Base-by-base conservation (phyloP, 2,888 invertebrate genomes). In the Dryobotodes eremita region DNA sequence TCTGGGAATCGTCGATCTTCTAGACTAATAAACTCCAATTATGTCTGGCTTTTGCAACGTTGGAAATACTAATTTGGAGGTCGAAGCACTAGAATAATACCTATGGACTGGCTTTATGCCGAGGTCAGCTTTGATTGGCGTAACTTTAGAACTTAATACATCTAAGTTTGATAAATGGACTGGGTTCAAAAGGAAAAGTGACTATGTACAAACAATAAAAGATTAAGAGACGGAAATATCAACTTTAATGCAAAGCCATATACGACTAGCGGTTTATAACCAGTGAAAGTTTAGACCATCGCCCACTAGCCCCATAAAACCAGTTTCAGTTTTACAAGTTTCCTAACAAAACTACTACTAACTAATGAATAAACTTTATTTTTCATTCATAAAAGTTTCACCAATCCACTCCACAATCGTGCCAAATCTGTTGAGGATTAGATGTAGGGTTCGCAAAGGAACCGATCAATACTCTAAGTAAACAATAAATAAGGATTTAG, bases 261-360 rank as follows among this genome's bases (percentile, higher is more conserved):
- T 72, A 80, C 68, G 75, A 57, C 59, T 75, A 36, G 59, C 50
- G 20, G 70, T 80, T 68, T 68, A 53, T 61, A 79, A 65, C 42
- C 53, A 86, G 86, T 82, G 86, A 88, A 88, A 87, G 88, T 84
- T 79, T 73, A 84, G 36, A 53, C 61, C 68, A 74, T 71, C 71
- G 83, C 86, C 83, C 61, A 82, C 83, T 86, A 73, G 42, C 75
- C 36, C 70, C 65, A 75, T 84, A 71, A 86, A 84, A 74, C 86
- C 59, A 31, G 86, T 79, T 82, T 76, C 64, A 74, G 64, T 68
- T 74, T 61, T 65, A 76, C 61, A 23, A 73, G 64, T 64, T 55
- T 71, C 26, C 59, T 55, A 68, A 59, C 74, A 76, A 46, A 73
- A 59, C 42, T 48, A 11, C 36, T 55, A 20, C 42, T 48, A 57